These are phyloP conservation scores for Mesocentrotus franciscanus DNA, from an alignment of 53 echinoderm and acorn worm genomes.

Conservation along the genomic window DNA sequence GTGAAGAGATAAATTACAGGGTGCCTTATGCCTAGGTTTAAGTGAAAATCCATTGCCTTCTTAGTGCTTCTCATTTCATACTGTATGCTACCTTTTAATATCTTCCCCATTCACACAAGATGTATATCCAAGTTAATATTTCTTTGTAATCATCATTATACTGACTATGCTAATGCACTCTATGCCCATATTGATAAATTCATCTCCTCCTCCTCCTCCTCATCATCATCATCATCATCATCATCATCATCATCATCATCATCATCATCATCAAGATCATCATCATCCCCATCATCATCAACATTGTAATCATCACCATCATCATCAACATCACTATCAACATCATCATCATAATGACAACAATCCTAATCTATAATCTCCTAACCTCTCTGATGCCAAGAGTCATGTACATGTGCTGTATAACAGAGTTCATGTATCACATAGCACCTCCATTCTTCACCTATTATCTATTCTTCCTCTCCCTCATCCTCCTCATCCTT, in stretches of 20 bases:
- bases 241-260: slow-evolving; percentile 29
- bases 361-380: background rate
- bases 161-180: background rate
- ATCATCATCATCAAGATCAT: slow-evolving; percentile 18
- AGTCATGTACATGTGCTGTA: slow-evolving; percentile 94
- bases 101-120: no score
- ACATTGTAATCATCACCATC: background rate
- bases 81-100: no score
- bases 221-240: slow-evolving; percentile 33
- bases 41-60: no score
- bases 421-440: slow-evolving; percentile 97
- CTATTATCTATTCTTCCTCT: no score
- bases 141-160: slow-evolving; percentile 15
- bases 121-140: background rate
- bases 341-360: background rate
- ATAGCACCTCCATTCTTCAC: slow-evolving; percentile 95
- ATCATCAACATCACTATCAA: background rate
- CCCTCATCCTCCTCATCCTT: no score
- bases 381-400: slow-evolving; percentile 92
- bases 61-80: no score
- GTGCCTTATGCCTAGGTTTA: no score
- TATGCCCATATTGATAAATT: no score
- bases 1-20: no score
- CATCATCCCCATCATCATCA: background rate
- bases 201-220: background rate